Conservation (phyloP, 2,888 invertebrate genomes). For the Schrankia costaestrigalis region DNA sequence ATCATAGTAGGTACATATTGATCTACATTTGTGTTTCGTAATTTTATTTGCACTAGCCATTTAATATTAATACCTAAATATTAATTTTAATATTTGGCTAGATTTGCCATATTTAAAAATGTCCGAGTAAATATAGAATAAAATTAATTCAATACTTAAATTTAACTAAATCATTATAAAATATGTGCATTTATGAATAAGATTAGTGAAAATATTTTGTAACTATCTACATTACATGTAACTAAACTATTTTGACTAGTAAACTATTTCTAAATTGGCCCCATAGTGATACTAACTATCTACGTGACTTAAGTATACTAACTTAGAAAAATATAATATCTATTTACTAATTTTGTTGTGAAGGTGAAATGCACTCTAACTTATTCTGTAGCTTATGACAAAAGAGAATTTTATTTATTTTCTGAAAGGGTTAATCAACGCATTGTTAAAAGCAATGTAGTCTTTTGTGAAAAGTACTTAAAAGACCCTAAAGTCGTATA, state of each 20-base stretch:
- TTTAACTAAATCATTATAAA: conserved; percentile 21
- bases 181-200: conserved; percentile 18
- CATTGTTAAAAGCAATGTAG: no score
- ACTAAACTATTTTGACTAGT: conserved; percentile 25
- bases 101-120: no score
- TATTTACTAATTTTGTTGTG: conserved; percentile 20
- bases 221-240: conserved; percentile 27
- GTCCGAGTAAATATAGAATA: no score
- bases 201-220: conserved; percentile 31
- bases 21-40: no score
- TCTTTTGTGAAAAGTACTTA: no score
- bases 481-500: no score
- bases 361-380: conserved; percentile 25
- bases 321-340: conserved; percentile 5
- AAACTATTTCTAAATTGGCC: conserved; percentile 69
- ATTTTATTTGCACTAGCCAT: no score
- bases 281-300: conserved; percentile 54
- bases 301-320: conserved; percentile 44
- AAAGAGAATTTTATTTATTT: no score
- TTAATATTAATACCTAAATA: no score
- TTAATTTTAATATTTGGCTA: no score
- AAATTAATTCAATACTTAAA: background rate
- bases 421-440: no score
- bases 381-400: background rate
- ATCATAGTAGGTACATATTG: no score